Evolutionary conservation across 2,888 invertebrate genomes (phyloP).

Genomic region (Eustalomyia histrio): DNA sequence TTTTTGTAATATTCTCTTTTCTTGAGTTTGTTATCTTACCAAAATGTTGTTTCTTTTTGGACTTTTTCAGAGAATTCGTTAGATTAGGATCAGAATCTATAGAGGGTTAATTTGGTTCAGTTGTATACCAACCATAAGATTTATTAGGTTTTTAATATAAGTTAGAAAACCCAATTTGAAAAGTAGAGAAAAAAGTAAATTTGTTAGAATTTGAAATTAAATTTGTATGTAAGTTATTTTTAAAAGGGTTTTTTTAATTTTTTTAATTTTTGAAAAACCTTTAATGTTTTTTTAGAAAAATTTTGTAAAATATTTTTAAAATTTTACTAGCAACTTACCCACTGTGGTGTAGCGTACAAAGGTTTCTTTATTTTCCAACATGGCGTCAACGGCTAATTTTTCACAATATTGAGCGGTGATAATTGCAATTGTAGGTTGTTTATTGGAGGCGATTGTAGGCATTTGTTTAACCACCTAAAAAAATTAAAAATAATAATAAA

Average conservation of each 20-base stretch:
- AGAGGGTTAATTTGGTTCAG: slow-evolving; percentile 61
- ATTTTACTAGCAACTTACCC: slow-evolving; percentile 83
- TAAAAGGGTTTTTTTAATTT: background rate
- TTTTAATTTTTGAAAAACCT: background rate
- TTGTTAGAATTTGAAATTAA: slow-evolving; percentile 43
- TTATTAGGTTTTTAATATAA: slow-evolving; percentile 5
- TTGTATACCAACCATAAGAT: slow-evolving; percentile 46
- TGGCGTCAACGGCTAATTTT: slow-evolving; percentile 97
- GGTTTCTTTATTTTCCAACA: slow-evolving; percentile 98
- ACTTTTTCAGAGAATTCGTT: slow-evolving; percentile 79
- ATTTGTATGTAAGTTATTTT: slow-evolving; percentile 19
- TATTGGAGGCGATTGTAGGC: slow-evolving; percentile 92
- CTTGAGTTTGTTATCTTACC: slow-evolving; percentile 74
- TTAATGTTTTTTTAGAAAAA: background rate
- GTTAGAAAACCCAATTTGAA: slow-evolving; percentile 33
- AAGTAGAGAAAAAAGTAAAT: slow-evolving; percentile 53
- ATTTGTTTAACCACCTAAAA: slow-evolving; percentile 94
- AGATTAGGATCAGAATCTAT: slow-evolving; percentile 77
- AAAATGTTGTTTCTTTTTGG: slow-evolving; percentile 79
- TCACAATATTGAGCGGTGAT: slow-evolving; percentile 98
- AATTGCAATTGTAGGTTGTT: slow-evolving; percentile 98
- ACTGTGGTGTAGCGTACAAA: slow-evolving; percentile 97
- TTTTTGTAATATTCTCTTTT: slow-evolving; percentile 30
- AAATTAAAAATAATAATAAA: background rate
- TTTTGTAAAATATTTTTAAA: background rate